phyloP scores from a whole-genome alignment of 2,797 vertebrate genomes.

The Sciurus vulgaris region DNA sequence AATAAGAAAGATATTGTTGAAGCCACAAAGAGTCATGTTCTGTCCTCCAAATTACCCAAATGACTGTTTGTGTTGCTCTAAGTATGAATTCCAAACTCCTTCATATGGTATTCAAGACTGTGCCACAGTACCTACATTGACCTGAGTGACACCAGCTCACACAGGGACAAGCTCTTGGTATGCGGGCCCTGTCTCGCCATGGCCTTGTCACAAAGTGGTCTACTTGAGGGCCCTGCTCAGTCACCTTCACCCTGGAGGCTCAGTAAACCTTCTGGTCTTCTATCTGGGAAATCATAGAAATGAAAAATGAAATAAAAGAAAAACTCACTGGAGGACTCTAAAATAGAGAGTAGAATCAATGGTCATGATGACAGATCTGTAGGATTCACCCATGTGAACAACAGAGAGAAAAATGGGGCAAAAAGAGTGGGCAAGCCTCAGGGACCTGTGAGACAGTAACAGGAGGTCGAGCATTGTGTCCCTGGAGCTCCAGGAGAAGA shows the following conservation, averaged over 20 bases:
- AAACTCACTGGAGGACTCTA: neutral
- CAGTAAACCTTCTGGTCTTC: neutral
- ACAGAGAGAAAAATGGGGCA: neutral
- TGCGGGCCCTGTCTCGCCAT: neutral
- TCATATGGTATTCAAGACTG: neutral
- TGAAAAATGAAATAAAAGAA: neutral
- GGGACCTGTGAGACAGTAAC: neutral
- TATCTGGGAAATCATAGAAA: neutral
- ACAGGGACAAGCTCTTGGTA: too few species aligned
- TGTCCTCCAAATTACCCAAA: too few species aligned
- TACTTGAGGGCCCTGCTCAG: neutral
- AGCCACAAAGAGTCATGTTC: too few species aligned
- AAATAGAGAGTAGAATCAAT: too few species aligned
- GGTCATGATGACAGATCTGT: neutral
- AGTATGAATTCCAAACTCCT: neutral
- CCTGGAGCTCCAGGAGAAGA: neutral
- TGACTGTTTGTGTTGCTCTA: neutral
- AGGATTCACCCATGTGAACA: neutral
- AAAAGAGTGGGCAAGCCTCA: too few species aligned
- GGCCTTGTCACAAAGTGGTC: too few species aligned
- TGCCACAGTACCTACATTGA: too few species aligned
- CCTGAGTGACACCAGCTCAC: too few species aligned
- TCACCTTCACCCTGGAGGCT: neutral
- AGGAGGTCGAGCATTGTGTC: too few species aligned
- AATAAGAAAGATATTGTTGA: neutral